Evolutionary conservation across 1,140 invertebrate species (phyloP).

Genomic region (Stegodyphus mimosarum): DNA sequence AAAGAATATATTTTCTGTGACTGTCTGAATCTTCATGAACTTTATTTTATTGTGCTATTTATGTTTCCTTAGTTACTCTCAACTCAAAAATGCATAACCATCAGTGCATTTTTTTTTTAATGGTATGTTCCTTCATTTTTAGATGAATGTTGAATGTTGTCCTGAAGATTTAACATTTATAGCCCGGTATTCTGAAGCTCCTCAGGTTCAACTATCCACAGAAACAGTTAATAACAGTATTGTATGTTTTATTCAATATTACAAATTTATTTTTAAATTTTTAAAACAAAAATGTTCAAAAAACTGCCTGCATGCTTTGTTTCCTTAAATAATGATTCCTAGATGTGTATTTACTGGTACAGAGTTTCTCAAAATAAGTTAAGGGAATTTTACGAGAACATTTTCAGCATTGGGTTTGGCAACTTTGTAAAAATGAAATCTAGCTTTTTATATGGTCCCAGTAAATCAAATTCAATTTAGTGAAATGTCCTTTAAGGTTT

Average conservation of each 20-base stretch:
- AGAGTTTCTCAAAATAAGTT: no score
- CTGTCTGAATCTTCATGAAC: neutral
- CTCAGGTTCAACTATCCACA: conserved; percentile 64
- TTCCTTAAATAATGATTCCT: neutral
- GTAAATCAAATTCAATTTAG: no score
- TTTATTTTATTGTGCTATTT: neutral
- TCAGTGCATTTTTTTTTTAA: neutral
- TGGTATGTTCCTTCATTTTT: neutral
- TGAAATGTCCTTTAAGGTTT: no score
- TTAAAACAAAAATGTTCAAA: neutral
- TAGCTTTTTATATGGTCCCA: neutral
- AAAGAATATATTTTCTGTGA: neutral
- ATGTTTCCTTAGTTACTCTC: neutral
- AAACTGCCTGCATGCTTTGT: neutral
- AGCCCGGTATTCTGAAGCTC: conserved; percentile 79
- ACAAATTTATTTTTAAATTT: neutral
- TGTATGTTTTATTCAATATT: neutral
- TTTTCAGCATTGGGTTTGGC: neutral
- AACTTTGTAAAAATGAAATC: neutral
- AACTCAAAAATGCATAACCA: neutral
- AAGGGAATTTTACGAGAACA: no score
- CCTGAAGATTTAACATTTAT: conserved; percentile 74
- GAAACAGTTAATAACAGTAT: neutral
- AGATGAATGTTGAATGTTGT: conserved; percentile 54
- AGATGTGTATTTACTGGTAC: neutral